A percentile compares a stretch with the other conserved stretches of the same genome.
Conservation (phyloP, 2,113 vertebrate species). For the Cochlearius cochlearius region DNA sequence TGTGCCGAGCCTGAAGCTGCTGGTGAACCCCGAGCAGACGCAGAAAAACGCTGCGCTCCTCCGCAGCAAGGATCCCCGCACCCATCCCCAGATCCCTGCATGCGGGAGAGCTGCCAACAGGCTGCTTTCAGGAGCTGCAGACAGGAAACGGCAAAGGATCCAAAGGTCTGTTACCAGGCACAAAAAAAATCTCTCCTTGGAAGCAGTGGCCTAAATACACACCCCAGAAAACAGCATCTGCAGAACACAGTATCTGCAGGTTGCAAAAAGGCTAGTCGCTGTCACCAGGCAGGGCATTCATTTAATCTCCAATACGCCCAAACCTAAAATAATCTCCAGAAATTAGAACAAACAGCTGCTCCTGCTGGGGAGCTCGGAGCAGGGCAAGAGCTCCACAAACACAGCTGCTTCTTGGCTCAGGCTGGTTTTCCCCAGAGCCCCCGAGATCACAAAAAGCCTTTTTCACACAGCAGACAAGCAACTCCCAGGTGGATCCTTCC, state of each 20-base stretch:
- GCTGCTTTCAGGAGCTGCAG: slow-evolving; percentile 43
- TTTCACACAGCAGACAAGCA: not conserved
- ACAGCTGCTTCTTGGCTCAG: slow-evolving; percentile 42
- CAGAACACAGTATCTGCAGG: not conserved
- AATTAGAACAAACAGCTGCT: slow-evolving; percentile 27
- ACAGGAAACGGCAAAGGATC: not conserved
- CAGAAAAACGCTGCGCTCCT: not conserved
- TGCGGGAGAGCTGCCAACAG: slow-evolving; percentile 22
- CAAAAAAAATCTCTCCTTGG: not conserved
- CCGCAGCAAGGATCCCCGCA: slow-evolving; percentile 44
- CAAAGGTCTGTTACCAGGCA: slow-evolving; percentile 55
- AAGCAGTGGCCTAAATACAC: not conserved
- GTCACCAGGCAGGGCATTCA: not conserved
- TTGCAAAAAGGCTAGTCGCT: not conserved
- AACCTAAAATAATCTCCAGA: not conserved
- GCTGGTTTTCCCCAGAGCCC: not conserved
- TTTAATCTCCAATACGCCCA: not conserved
- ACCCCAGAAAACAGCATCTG: not conserved
- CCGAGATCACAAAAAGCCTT: slow-evolving; percentile 22
- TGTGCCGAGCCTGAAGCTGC: not conserved
- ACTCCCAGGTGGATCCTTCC: slow-evolving; percentile 10
- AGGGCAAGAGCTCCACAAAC: slow-evolving; percentile 40
- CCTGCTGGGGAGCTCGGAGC: slow-evolving; percentile 8
- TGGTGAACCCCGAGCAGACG: not conserved
- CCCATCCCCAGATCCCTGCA: slow-evolving; percentile 2